Evolutionary conservation across 2,888 invertebrate species (phyloP), one percentile per base, ranked within the genome.

Genomic region (Agriopis leucophaearia): DNA sequence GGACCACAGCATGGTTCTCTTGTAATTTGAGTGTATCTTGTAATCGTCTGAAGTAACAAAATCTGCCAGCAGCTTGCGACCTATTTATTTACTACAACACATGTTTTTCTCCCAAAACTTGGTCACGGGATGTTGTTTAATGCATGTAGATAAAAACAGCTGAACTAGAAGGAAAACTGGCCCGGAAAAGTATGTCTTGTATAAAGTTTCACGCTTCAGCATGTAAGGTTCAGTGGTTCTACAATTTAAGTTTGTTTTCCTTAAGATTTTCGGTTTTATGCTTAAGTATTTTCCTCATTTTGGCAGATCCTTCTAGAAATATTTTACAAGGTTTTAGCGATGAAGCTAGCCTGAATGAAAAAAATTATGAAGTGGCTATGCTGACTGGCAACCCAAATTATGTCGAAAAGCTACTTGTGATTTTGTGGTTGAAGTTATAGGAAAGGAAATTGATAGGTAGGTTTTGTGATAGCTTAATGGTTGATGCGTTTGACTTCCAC

Each of bases 131-230:
- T 58, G 58, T 62, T 57, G 58, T 45, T 47, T 67, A 62, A 67
- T 67, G 62, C 58, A 62, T 62, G 62, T 35, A 67, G 52, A 67
- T 58, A 62, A 67, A 45, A 56, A 56, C 56, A 44, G 50, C 38
- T 40, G 40, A 60, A 16, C 40, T 36, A 52, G 45, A 44, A 56
- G 45, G 50, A 48, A 58, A 57, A 50, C 18, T 35, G 13, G 52
- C 35, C 7, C 45, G 58, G 51, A 16, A 56, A 27, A 47, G 45
- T 16, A 44, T 51, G 64, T 57, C 55, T 47, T 35, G 48, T 40
- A n/a, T 58, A 44, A 42, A 55, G 55, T 55, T 55, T 44, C 42
- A 42, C 13, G 42, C 54, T 54, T 35, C 40, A 4, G n/a, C 4
- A 40, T 48, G 27, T 40, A 18, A 50, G 60, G 42, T 60, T 50